A percentile compares a stretch with the other conserved stretches of the same genome.
These are phyloP conservation scores for Actinia tenebrosa DNA, from an alignment of 64 coral and sea anemone species.

Conservation along the genomic window DNA sequence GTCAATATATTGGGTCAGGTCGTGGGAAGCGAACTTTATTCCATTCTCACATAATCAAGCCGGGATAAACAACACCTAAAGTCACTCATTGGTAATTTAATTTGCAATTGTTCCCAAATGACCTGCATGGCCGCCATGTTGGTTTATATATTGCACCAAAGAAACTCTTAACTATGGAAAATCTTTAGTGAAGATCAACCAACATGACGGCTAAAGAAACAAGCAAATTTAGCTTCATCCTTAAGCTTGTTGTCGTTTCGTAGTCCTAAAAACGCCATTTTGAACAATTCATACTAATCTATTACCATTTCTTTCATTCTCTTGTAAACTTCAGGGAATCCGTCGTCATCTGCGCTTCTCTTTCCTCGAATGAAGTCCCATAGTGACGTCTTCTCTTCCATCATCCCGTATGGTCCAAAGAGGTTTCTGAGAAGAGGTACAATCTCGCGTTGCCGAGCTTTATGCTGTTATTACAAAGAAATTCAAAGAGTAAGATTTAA, in stretches of 20 bases:
- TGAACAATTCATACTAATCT: too few relatives aligned
- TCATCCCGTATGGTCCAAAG: conserved; percentile 11
- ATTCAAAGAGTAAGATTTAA: too few relatives aligned
- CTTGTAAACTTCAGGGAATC: conserved; percentile 11
- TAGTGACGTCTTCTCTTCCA: conserved; percentile 3
- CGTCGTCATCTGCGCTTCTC: neutral
- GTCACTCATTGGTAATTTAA: too few relatives aligned
- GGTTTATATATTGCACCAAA: too few relatives aligned
- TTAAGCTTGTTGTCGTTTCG: neutral
- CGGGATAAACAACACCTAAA: too few relatives aligned
- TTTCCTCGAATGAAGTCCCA: conserved; percentile 8
- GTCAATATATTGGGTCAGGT: neutral
- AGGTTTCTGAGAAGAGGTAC: neutral
- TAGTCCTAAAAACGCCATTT: neutral
- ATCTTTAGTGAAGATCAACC: too few relatives aligned
- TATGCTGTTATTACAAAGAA: neutral
- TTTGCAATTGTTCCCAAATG: too few relatives aligned
- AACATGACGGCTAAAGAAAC: too few relatives aligned
- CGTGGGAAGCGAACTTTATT: neutral
- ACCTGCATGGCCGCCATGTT: too few relatives aligned
- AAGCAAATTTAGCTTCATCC: too few relatives aligned
- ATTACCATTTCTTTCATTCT: conserved; percentile 21
- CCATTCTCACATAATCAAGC: too few relatives aligned
- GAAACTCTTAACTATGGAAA: too few relatives aligned
- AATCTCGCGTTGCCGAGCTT: neutral